These are phyloP conservation scores for Melanotaenia parkinsoni DNA, from an alignment of 2,797 vertebrate genomes.

Conservation along the genomic window DNA sequence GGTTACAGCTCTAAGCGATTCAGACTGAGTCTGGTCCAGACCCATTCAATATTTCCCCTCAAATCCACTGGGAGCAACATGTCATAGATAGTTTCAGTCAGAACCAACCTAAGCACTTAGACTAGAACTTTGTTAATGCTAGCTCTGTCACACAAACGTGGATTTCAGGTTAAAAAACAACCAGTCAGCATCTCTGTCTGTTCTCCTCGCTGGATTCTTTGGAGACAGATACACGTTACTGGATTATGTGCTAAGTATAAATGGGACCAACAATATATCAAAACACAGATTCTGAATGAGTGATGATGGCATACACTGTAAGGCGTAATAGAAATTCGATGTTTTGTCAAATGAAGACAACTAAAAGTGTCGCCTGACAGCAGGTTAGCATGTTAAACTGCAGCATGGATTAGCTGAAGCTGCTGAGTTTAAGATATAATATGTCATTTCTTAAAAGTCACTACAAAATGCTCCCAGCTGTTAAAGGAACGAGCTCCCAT, in stretches of 20 bases:
- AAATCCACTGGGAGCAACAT: not conserved
- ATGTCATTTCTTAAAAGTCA: not conserved
- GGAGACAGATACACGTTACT: not conserved
- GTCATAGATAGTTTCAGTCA: constrained; percentile 3
- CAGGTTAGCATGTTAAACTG: not conserved
- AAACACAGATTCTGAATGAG: not conserved
- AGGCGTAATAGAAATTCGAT: not conserved
- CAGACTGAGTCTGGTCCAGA: not conserved
- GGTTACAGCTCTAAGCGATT: constrained; percentile 27
- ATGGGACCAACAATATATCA: not conserved
- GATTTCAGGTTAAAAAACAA: not conserved
- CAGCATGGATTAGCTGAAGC: not conserved
- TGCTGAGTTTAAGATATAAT: not conserved
- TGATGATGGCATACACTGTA: not conserved
- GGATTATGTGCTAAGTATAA: constrained; percentile 4
- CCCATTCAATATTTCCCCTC: not conserved
- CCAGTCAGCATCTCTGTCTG: no score
- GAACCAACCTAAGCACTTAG: constrained; percentile 4
- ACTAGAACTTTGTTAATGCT: not conserved
- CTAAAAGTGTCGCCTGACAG: not conserved
- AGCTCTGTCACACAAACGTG: not conserved
- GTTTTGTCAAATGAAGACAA: constrained; percentile 3
- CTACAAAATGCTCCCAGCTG: not conserved
- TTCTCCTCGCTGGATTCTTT: not conserved
- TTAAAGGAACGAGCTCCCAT: not conserved